Evolutionary conservation across 1,140 invertebrate species (phyloP), one percentile per base, ranked within the genome.

Genomic region (Drosophila ogumai): DNA sequence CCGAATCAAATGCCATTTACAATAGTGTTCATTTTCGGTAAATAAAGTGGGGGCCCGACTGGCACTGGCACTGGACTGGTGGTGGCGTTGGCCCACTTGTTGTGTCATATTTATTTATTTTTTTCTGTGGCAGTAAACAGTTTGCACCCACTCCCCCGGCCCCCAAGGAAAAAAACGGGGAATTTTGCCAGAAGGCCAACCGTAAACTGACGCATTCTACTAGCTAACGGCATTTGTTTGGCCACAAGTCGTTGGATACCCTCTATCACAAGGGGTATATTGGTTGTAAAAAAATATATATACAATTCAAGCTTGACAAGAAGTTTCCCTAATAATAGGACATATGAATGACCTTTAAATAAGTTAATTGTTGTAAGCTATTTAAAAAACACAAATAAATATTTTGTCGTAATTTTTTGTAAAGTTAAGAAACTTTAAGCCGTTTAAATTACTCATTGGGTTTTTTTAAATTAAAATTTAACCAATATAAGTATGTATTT

Each of bases 181-280:
- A 71, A 71, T 71, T 72, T 72, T 66, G 46, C 65, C 52, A 47
- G 68, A 71, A 71, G 56, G 43, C 66, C 40, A 72, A 72, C 66
- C 69, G 36, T 28, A 71, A 71, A 58, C 66, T 72, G 66, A 72
- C 66, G 68, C 68, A 72, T 72, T 71, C 43, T 38, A 32, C 66
- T 41, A 55, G 50, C 64, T 47, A 71, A 69, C 65, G 67, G 50
- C 64, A 68, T 47, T 71, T 71, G 67, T 69, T 71, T 71, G 66
- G 65, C 52, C 49, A 55, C 32, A 71, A 58, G 41, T 71, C 32
- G 19, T 8, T 10, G 38, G 25, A 17, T 71, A 72, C 66, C 50
- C 41, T 15, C 3, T 40, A 3, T 17, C 3, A 22, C 0, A 4
- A n/a, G 25, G 17, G 31, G 13, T 28, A 54, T 69, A 60, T 34